A percentile compares a stretch with the other conserved stretches of the same genome.
These are phyloP conservation scores for Archivesica marissinica DNA, from an alignment of 1,140 invertebrate species.

Conservation along the genomic window DNA sequence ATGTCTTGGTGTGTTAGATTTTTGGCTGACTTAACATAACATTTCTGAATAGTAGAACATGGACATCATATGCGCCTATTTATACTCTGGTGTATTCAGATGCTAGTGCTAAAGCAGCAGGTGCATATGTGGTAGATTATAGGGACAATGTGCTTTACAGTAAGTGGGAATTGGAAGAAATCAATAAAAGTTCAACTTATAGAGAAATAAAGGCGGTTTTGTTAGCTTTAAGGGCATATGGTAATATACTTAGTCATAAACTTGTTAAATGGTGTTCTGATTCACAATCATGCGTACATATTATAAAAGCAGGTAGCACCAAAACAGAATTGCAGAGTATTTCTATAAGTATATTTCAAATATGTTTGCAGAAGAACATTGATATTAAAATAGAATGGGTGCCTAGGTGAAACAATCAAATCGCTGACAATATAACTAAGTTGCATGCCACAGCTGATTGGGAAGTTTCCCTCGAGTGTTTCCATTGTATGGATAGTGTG, in stretches of 20 bases:
- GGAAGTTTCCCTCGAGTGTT: too few species aligned
- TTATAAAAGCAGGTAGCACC: neutral
- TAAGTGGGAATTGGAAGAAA: too few species aligned
- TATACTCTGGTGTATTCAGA: too few species aligned
- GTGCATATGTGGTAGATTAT: too few species aligned
- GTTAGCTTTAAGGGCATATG: slow-evolving; percentile 1
- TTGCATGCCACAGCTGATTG: neutral
- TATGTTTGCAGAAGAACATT: slow-evolving; percentile 9
- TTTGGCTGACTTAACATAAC: neutral
- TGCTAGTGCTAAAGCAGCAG: too few species aligned
- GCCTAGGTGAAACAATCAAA: neutral
- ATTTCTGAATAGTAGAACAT: neutral
- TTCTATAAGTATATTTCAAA: neutral
- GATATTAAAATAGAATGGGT: neutral
- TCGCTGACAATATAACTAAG: slow-evolving; percentile 30
- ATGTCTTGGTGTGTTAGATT: neutral
- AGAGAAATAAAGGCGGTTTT: neutral
- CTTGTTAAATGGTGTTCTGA: slow-evolving; percentile 17
- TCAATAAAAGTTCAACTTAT: slow-evolving; percentile 38
- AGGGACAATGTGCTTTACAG: too few species aligned
- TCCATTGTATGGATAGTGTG: too few species aligned
- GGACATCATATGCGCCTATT: too few species aligned
- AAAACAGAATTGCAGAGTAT: neutral
- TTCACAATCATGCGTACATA: neutral
- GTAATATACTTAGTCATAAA: neutral